Evolutionary conservation across 2,113 vertebrate species (phyloP).

Genomic region (Notarius quadriscutis): DNA sequence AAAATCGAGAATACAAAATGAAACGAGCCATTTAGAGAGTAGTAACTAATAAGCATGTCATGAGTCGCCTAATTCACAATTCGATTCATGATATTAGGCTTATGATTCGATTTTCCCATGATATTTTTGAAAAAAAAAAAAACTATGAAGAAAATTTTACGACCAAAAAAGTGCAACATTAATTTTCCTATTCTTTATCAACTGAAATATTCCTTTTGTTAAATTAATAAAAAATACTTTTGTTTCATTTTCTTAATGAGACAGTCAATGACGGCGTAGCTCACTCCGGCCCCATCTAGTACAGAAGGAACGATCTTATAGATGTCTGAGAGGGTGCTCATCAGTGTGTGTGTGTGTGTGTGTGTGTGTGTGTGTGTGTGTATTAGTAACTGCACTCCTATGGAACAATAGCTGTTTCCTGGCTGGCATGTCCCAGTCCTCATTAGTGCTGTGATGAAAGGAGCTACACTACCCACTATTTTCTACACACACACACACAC

Average conservation of each 20-base stretch:
- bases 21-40: background rate
- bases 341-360: conserved; percentile 46
- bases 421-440: conserved; percentile 64
- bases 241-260: too few species aligned
- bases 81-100: too few species aligned
- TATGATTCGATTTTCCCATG: too few species aligned
- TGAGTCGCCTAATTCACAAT: too few species aligned
- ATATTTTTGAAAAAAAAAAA: too few species aligned
- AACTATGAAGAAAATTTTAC: too few species aligned
- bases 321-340: conserved; percentile 56
- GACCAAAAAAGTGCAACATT: too few species aligned
- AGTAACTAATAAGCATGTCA: background rate
- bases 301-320: conserved; percentile 27
- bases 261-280: too few species aligned
- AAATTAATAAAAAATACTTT: too few species aligned
- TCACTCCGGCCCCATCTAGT: too few species aligned
- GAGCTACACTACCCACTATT: conserved; percentile 64
- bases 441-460: conserved; percentile 73
- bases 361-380: conserved; percentile 39
- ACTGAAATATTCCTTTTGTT: too few species aligned
- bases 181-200: too few species aligned
- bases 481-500: conserved; percentile 58
- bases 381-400: conserved; percentile 27
- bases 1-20: background rate
- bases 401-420: conserved; percentile 71